phyloP scores from a whole-genome alignment of 2,113 vertebrate genomes.

The Rousettus leschenaultii region DNA sequence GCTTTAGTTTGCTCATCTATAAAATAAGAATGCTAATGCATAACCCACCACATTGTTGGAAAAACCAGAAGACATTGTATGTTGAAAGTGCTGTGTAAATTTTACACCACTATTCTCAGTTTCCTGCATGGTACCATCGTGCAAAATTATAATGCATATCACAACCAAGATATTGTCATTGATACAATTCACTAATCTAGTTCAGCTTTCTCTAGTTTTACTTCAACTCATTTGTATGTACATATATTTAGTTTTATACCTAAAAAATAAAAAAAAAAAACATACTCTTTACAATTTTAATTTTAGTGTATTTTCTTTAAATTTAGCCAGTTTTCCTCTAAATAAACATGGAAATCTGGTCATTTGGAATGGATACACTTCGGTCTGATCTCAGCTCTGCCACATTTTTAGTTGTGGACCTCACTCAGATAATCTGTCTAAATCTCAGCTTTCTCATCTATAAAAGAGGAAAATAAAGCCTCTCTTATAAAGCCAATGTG shows the following conservation, averaged over 20 bases:
- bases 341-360: not conserved
- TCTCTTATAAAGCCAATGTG: not conserved
- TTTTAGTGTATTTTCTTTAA: not conserved
- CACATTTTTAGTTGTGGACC: not conserved
- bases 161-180: not conserved
- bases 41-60: too few species aligned
- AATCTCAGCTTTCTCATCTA: not conserved
- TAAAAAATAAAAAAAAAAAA: too few species aligned
- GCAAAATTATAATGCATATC: not conserved
- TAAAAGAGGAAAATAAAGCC: not conserved
- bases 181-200: not conserved
- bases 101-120: not conserved
- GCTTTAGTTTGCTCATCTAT: not conserved
- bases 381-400: not conserved
- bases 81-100: not conserved
- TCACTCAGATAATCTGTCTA: not conserved
- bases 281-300: not conserved
- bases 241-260: not conserved
- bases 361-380: not conserved
- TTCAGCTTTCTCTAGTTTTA: not conserved
- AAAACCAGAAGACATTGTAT: not conserved
- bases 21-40: not conserved
- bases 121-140: not conserved
- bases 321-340: not conserved
- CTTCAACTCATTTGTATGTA: not conserved